Base-by-base conservation (phyloP, 2,797 vertebrate species). In the Platalea minor region DNA sequence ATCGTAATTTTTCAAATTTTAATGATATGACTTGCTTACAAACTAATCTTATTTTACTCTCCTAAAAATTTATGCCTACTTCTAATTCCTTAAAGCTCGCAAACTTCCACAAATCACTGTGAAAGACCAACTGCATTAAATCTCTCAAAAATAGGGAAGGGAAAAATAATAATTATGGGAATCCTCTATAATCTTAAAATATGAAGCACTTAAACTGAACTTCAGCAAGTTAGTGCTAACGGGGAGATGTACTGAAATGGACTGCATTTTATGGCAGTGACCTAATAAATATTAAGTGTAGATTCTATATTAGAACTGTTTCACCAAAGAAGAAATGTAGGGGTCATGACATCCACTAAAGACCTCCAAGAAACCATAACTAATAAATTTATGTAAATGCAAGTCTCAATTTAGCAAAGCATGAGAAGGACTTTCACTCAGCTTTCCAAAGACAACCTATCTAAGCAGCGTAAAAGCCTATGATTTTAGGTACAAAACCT, bases 401-500 rank as follows among this genome's bases (percentile, higher is more conserved):
- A 85, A 72, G 10, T 73, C 33, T 69, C 26, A 14, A 6, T 24
- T 76, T 69, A 39, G 93, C 20, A 73, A 31, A 79, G 46, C 29
- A 81, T 0, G 1, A 77, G 11, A 82, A 87, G 31, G 50, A 33
- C 9, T 79, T 87, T 12, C 39, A 39, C 54, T 50, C 31, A 69
- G 15, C 21, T 65, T 85, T 37, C 51, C 33, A 65, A 59, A 65
- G 20, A 43, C 29, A 77, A 48, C 23, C 17, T 5, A 33, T 9
- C 6, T 43, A 46, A 81, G 59, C 39, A 65, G 54, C 0, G 0
- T 7, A 85, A 17, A 65, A 78, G 6, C 5, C 43, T 46, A 29
- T 0, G 1, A 31, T 69, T 90, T 86, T 25, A 60, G 21, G 29
- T 17, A 74, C 11, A 68, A 74, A 80, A 72, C 1, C 16, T 75